Percentiles rank a stretch among this genome's conserved stretches.
These are phyloP conservation scores for Caerostris darwini DNA, from an alignment of 1,140 invertebrate species.

Conservation along the genomic window DNA sequence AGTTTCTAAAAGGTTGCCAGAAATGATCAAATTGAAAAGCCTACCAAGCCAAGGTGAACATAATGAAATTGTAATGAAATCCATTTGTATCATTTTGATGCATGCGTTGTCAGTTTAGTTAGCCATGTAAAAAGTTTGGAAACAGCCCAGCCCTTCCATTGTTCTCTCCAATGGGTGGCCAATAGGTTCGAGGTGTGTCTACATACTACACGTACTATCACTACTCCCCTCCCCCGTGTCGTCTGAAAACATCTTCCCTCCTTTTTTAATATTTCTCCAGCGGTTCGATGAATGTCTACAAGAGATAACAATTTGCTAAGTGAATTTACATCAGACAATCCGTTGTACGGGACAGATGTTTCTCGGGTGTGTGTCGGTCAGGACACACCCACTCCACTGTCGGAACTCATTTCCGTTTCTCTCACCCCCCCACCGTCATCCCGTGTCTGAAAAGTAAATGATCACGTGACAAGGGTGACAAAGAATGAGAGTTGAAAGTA, in stretches of 20 bases:
- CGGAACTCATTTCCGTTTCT: slow-evolving; percentile 1
- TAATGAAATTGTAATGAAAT: no score
- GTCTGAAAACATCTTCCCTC: background rate
- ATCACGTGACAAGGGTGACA: slow-evolving; percentile 5
- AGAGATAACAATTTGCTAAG: slow-evolving; percentile 37
- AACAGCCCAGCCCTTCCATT: background rate
- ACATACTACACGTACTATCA: background rate
- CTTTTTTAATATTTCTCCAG: background rate
- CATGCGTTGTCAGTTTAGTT: no score
- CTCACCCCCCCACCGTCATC: background rate
- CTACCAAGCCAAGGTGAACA: no score
- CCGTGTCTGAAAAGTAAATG: slow-evolving; percentile 2
- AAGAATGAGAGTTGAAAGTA: background rate
- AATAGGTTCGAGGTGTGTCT: background rate
- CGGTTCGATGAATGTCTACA: background rate
- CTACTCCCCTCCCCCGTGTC: background rate
- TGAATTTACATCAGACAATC: slow-evolving; percentile 19
- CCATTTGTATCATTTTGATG: no score
- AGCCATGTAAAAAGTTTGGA: background rate
- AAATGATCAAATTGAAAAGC: no score
- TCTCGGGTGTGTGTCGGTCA: background rate
- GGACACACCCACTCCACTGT: background rate
- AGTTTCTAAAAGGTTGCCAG: no score
- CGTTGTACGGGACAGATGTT: slow-evolving; percentile 9
- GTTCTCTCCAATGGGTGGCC: background rate